These are phyloP conservation scores for Nasonia longicornis DNA, from an alignment of 1,140 invertebrate species.

Conservation along the genomic window DNA sequence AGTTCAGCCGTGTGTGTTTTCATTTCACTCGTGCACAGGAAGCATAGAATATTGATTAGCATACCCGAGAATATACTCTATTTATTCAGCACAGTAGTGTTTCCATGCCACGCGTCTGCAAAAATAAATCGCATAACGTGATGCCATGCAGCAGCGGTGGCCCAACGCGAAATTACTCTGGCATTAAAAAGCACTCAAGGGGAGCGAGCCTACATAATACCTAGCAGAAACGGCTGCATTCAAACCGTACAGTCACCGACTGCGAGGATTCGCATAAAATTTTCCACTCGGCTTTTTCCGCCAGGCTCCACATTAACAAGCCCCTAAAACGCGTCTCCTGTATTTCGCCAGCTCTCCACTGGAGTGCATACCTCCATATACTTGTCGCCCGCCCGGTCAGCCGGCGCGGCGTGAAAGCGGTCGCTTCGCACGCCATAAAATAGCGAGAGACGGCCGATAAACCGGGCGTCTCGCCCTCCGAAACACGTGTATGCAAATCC, in stretches of 20 bases:
- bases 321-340: neutral
- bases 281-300: neutral
- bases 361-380: too few species aligned
- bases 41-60: too few species aligned
- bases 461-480: neutral
- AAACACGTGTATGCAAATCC: slow-evolving; percentile 21
- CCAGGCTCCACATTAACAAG: neutral
- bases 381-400: neutral
- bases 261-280: neutral
- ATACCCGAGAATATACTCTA: too few species aligned
- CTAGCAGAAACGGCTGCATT: neutral
- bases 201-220: neutral
- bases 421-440: slow-evolving; percentile 13
- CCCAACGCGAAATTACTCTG: neutral
- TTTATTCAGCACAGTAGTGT: too few species aligned
- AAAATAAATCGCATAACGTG: too few species aligned
- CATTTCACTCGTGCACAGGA: too few species aligned
- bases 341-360: neutral
- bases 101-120: too few species aligned
- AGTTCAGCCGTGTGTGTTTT: too few species aligned
- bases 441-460: neutral
- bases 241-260: neutral
- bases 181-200: neutral
- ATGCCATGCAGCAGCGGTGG: neutral
- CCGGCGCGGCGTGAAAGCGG: neutral